Percentiles rank a stretch among this genome's conserved stretches.
phyloP scores from a whole-genome alignment of 30 jellyfish, hydroid and myxozoan species.

The Aurelia aurita region DNA sequence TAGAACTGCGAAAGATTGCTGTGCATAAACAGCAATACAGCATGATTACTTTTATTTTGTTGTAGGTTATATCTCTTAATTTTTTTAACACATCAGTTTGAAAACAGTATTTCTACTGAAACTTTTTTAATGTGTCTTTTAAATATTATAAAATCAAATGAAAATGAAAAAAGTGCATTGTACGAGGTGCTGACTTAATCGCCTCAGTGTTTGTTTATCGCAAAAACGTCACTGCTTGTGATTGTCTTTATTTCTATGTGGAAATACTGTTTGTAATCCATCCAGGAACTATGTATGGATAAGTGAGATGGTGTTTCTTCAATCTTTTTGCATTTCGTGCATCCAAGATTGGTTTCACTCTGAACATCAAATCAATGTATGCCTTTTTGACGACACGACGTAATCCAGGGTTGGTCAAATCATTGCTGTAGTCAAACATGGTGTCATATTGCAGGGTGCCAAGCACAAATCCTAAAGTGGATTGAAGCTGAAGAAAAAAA shows the following conservation, averaged over 20 bases:
- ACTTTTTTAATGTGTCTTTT: too few relatives aligned
- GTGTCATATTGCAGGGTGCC: constrained; percentile 68
- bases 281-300: constrained; percentile 79
- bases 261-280: constrained; percentile 82
- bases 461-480: constrained; percentile 28
- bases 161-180: too few relatives aligned
- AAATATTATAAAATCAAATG: too few relatives aligned
- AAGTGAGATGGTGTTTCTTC: constrained; percentile 40
- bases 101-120: too few relatives aligned
- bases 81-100: too few relatives aligned
- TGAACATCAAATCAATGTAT: constrained; percentile 41
- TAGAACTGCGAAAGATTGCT: too few relatives aligned
- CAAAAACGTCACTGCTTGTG: too few relatives aligned
- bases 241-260: not conserved
- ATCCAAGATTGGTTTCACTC: constrained; percentile 51
- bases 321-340: constrained; percentile 40
- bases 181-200: too few relatives aligned
- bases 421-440: constrained; percentile 70
- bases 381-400: constrained; percentile 35
- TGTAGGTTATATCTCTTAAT: too few relatives aligned
- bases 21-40: too few relatives aligned
- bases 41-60: too few relatives aligned
- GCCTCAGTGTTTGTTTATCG: too few relatives aligned
- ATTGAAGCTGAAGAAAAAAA: constrained; percentile 48
- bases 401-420: constrained; percentile 27